phyloP scores from a whole-genome alignment of 1,140 invertebrate genomes.

The Hetaerina americana region DNA sequence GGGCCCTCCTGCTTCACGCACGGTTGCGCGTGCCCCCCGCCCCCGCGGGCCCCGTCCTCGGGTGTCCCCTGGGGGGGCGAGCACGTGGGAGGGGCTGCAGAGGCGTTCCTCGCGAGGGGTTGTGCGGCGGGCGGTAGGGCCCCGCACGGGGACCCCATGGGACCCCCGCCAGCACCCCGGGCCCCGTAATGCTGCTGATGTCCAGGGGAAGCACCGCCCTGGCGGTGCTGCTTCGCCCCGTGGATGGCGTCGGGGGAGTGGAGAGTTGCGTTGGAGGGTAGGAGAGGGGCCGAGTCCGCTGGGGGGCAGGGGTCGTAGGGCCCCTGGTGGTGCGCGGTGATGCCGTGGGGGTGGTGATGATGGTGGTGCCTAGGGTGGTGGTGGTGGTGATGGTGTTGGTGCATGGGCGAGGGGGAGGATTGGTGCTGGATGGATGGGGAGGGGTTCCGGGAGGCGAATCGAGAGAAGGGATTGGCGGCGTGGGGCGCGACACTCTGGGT shows the following conservation, averaged over 20 bases:
- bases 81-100: no score
- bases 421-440: not conserved
- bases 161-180: no score
- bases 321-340: conserved; percentile 24
- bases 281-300: not conserved
- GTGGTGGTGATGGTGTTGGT: no score
- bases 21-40: conserved; percentile 28
- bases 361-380: conserved; percentile 22
- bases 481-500: no score
- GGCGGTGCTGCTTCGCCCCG: no score
- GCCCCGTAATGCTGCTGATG: no score
- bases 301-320: conserved; percentile 15
- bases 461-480: no score
- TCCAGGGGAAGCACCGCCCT: no score
- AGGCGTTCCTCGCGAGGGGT: no score
- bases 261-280: conserved; percentile 22
- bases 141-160: no score
- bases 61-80: no score
- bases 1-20: conserved; percentile 74
- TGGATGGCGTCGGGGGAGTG: conserved; percentile 37
- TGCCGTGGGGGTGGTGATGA: conserved; percentile 23
- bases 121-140: no score
- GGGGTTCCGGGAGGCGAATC: not conserved
- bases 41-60: not conserved
- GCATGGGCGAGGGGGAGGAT: not conserved